Percentiles rank a stretch among this genome's conserved stretches.
Conservation (phyloP, 2,113 vertebrate species). For the Melanerpes formicivorus region DNA sequence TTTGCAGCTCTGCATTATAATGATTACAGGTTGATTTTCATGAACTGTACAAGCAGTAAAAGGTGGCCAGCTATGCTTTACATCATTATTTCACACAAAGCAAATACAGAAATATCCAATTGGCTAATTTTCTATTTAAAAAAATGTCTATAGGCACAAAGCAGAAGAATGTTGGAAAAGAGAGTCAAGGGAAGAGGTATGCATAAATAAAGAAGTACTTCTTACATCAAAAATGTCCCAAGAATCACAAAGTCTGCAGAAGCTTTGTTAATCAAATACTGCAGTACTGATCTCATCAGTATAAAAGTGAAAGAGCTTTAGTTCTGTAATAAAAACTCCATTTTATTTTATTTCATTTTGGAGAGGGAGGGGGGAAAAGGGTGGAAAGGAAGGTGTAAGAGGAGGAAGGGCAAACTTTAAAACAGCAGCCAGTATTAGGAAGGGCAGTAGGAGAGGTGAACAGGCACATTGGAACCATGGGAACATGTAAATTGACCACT, state of each 20-base stretch:
- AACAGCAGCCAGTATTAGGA: constrained; percentile 78
- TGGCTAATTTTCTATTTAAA: constrained; percentile 74
- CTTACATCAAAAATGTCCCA: constrained; percentile 79
- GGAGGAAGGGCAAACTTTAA: constrained; percentile 81
- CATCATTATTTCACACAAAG: constrained; percentile 79
- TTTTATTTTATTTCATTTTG: constrained; percentile 63
- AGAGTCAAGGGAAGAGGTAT: constrained; percentile 58
- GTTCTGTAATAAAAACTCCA: constrained; percentile 82
- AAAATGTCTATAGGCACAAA: constrained; percentile 78
- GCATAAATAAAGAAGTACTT: constrained; percentile 81
- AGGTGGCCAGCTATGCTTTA: constrained; percentile 75
- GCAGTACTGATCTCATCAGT: constrained; percentile 83
- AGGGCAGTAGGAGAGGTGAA: constrained; percentile 61
- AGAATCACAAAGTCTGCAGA: constrained; percentile 81
- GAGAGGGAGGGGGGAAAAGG: constrained; percentile 7
- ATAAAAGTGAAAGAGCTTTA: constrained; percentile 83
- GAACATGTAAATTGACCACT: constrained; percentile 85
- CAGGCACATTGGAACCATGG: constrained; percentile 88
- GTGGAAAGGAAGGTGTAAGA: constrained; percentile 20
- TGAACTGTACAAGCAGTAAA: constrained; percentile 79
- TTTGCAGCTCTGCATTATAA: constrained; percentile 73
- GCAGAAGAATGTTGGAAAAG: constrained; percentile 70
- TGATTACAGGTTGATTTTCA: constrained; percentile 73
- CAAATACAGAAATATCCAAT: constrained; percentile 71
- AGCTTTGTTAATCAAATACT: constrained; percentile 80